Conservation (phyloP, 2,113 vertebrate genomes). For the Pelvicachromis taeniatus region DNA sequence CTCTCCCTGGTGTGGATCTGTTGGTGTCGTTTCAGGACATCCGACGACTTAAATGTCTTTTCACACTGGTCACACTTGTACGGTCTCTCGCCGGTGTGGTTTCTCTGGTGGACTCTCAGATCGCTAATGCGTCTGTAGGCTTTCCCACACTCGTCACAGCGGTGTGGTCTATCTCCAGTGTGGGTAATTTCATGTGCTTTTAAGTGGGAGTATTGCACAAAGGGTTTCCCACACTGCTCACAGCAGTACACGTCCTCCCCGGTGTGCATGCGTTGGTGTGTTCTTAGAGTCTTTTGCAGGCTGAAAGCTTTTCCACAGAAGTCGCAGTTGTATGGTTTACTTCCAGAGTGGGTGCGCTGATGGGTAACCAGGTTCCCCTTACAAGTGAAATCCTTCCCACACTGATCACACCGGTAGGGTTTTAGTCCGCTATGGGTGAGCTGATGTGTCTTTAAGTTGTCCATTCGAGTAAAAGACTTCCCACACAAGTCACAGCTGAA, state of each 20-base stretch:
- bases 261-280: background rate
- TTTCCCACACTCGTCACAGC: background rate
- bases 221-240: background rate
- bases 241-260: background rate
- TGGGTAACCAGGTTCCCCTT: background rate
- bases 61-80: background rate
- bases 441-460: background rate
- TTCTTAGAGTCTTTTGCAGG: background rate
- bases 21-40: background rate
- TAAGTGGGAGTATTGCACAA: background rate
- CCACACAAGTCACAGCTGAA: background rate
- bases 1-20: background rate
- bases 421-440: background rate
- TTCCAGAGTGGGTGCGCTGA: background rate
- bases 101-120: background rate
- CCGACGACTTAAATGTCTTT: background rate
- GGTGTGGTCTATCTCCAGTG: background rate
- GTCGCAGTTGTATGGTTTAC: background rate
- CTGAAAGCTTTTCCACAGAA: background rate
- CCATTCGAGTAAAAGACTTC: background rate
- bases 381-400: background rate
- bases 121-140: background rate
- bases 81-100: background rate
- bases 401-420: background rate
- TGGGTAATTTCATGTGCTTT: background rate